phyloP scores from a whole-genome alignment of 2,113 vertebrate genomes.

The Hydropotes inermis region DNA sequence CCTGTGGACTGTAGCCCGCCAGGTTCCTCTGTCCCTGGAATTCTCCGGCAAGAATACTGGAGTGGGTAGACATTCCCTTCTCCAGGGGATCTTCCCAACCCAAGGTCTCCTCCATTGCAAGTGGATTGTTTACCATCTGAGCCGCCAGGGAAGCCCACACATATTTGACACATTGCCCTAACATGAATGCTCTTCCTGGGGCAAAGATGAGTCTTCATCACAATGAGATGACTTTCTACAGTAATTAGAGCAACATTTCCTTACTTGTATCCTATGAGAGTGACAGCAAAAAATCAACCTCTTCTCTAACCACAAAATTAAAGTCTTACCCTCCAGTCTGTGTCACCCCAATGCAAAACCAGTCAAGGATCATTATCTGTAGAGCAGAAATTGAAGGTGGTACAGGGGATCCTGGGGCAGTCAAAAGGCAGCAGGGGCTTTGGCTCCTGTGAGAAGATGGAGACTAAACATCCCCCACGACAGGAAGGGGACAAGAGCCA shows the following conservation, averaged over 20 bases:
- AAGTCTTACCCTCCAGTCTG: background rate
- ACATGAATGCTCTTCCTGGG: background rate
- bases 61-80: background rate
- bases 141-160: background rate
- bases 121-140: background rate
- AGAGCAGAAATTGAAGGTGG: background rate
- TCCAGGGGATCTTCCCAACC: background rate
- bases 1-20: background rate
- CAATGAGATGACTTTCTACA: background rate
- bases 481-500: background rate
- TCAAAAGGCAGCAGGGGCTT: background rate
- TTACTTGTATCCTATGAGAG: background rate
- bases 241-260: background rate
- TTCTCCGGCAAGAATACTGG: background rate
- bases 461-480: background rate
- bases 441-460: background rate
- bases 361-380: background rate
- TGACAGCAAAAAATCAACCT: background rate
- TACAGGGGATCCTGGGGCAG: too few species aligned
- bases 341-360: background rate
- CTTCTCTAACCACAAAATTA: background rate
- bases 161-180: background rate
- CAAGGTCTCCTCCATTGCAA: background rate
- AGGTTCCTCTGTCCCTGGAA: background rate
- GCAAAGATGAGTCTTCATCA: background rate